Conservation (phyloP, 2,797 vertebrate genomes). For the Sebastolobus altivelis region DNA sequence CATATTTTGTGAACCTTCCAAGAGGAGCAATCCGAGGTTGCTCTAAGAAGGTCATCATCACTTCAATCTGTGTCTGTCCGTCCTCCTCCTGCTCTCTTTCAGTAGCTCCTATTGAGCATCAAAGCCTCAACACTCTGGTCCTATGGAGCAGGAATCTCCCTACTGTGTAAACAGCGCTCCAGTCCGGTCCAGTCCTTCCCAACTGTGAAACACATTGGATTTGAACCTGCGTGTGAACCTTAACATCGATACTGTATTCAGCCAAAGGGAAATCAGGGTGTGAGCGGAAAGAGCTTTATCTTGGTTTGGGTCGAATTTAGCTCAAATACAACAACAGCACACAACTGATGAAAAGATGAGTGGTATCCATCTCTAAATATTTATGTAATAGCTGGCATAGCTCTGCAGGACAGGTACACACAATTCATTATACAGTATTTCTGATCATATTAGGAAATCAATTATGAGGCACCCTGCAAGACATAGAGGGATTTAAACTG, state of each 20-base stretch:
- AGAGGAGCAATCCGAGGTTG: slow-evolving; percentile 59
- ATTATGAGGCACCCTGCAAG: neutral
- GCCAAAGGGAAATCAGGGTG: slow-evolving; percentile 36
- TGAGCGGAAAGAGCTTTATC: slow-evolving; percentile 30
- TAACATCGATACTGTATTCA: slow-evolving; percentile 20
- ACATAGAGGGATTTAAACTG: neutral
- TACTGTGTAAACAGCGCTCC: slow-evolving; percentile 68
- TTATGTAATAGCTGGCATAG: neutral
- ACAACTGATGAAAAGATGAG: neutral
- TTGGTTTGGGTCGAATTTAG: slow-evolving; percentile 32
- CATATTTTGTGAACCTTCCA: slow-evolving; percentile 66
- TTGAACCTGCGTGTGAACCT: slow-evolving; percentile 75
- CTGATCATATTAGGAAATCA: neutral
- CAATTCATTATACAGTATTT: neutral
- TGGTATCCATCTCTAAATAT: neutral
- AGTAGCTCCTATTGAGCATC: slow-evolving; percentile 78
- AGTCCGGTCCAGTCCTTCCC: slow-evolving; percentile 45
- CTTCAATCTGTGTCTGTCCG: slow-evolving; percentile 52
- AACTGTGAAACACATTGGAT: slow-evolving; percentile 74
- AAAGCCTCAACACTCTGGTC: slow-evolving; percentile 67
- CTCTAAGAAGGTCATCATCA: slow-evolving; percentile 58
- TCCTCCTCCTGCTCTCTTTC: slow-evolving; percentile 60
- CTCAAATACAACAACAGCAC: slow-evolving; percentile 1
- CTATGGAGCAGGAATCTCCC: slow-evolving; percentile 76
- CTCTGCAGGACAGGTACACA: neutral